These are phyloP conservation scores for Triplophysa rosa DNA, from an alignment of 2,113 vertebrate species.

Conservation along the genomic window DNA sequence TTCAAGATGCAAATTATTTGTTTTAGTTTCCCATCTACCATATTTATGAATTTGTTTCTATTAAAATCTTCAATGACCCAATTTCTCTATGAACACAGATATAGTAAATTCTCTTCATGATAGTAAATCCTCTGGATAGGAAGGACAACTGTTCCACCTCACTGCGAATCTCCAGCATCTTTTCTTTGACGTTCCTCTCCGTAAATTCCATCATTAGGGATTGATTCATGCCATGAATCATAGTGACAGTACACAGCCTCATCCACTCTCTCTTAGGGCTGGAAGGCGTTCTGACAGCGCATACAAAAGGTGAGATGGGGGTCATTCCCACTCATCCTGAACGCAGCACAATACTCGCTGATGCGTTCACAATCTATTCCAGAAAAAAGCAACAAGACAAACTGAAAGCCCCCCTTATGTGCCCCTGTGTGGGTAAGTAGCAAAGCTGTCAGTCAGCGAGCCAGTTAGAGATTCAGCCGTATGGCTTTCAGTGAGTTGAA, in stretches of 20 bases:
- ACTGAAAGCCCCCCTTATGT: constrained; percentile 49
- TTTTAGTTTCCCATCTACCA: neutral
- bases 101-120: constrained; percentile 19
- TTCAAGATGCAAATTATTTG: neutral
- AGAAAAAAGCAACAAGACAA: constrained; percentile 66
- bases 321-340: constrained; percentile 58
- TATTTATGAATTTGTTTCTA: neutral
- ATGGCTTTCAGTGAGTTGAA: constrained; percentile 30
- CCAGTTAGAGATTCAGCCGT: constrained; percentile 3
- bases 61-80: neutral
- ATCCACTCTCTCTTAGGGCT: constrained; percentile 37
- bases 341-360: constrained; percentile 59
- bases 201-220: constrained; percentile 44
- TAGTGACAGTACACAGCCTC: constrained; percentile 47
- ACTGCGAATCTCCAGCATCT: constrained; percentile 39
- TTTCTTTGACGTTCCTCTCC: constrained; percentile 40
- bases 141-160: constrained; percentile 2
- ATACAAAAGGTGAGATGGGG: constrained; percentile 49
- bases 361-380: constrained; percentile 58
- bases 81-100: neutral
- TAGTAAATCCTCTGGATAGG: neutral
- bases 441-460: constrained; percentile 60
- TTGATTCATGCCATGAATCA: constrained; percentile 43
- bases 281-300: constrained; percentile 51
- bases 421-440: constrained; percentile 42